Conservation (phyloP, 2,888 invertebrate species). For the Parnassius mnemosyne region DNA sequence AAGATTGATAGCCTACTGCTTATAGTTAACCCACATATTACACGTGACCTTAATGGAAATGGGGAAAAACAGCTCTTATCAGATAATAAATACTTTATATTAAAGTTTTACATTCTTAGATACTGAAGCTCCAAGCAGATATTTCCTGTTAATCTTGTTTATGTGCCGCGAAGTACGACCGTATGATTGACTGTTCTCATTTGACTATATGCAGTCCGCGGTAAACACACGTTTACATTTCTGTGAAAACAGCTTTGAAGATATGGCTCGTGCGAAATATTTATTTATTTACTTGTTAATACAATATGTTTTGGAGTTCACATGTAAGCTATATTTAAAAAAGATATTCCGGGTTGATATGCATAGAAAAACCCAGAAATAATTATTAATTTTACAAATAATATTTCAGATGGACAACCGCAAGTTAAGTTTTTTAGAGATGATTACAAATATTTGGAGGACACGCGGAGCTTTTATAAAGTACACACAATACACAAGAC, state of each 20-base stretch:
- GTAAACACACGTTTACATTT: conserved; percentile 7
- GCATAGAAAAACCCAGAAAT: no score
- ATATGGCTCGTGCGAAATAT: conserved; percentile 31
- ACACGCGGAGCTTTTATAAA: conserved; percentile 56
- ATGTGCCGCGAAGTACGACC: conserved; percentile 1
- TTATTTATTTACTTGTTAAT: conserved; percentile 30
- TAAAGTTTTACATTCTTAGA: background rate
- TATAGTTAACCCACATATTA: no score
- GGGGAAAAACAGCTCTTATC: background rate
- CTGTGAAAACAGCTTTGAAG: conserved; percentile 3
- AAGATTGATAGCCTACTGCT: no score
- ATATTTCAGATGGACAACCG: conserved; percentile 49
- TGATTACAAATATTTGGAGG: conserved; percentile 55
- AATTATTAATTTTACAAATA: conserved; percentile 18
- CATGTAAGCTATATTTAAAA: conserved; percentile 32
- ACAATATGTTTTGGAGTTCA: conserved; percentile 27
- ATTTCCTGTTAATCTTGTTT: conserved; percentile 33
- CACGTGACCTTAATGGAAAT: background rate
- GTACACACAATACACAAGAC: conserved; percentile 49
- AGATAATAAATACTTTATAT: conserved; percentile 7
- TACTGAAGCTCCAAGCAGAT: conserved; percentile 6
- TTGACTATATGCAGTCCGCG: conserved; percentile 10
- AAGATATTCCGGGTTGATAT: no score
- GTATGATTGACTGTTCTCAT: conserved; percentile 20
- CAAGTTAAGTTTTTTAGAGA: conserved; percentile 52